These are phyloP conservation scores for Rhaphigaster nebulosa DNA, from an alignment of 2,888 invertebrate species.

Conservation along the genomic window DNA sequence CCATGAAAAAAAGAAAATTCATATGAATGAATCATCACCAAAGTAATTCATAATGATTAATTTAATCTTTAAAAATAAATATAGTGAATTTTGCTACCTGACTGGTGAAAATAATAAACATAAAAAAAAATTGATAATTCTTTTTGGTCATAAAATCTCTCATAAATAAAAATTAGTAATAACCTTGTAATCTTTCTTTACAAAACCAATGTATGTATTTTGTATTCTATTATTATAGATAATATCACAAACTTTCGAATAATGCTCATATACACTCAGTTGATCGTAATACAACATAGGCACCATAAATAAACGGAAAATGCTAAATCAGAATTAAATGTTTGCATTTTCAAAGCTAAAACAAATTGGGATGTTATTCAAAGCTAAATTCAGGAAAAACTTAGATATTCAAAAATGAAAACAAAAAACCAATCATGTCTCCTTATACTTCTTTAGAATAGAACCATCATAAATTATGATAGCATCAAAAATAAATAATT, in stretches of 20 bases:
- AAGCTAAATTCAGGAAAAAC: neutral
- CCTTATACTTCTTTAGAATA: neutral
- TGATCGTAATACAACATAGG: neutral
- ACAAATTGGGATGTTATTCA: neutral
- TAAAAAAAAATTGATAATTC: no score
- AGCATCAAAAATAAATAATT: slow-evolving; percentile 1
- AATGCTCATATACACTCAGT: neutral
- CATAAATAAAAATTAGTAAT: neutral
- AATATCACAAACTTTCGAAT: neutral
- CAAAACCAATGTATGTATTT: neutral
- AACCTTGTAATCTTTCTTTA: no score
- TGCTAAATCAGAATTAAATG: neutral
- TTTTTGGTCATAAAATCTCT: neutral
- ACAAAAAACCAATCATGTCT: neutral
- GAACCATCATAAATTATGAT: neutral
- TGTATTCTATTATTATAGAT: neutral
- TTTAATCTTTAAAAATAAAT: neutral
- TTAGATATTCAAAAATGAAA: neutral
- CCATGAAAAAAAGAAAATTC: neutral
- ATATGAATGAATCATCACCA: neutral
- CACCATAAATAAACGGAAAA: neutral
- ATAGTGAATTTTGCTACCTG: neutral
- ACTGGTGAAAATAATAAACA: neutral
- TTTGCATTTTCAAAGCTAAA: neutral
- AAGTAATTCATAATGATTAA: neutral